phyloP scores from a whole-genome alignment of 2,797 vertebrate genomes.

The Acridotheres tristis region DNA sequence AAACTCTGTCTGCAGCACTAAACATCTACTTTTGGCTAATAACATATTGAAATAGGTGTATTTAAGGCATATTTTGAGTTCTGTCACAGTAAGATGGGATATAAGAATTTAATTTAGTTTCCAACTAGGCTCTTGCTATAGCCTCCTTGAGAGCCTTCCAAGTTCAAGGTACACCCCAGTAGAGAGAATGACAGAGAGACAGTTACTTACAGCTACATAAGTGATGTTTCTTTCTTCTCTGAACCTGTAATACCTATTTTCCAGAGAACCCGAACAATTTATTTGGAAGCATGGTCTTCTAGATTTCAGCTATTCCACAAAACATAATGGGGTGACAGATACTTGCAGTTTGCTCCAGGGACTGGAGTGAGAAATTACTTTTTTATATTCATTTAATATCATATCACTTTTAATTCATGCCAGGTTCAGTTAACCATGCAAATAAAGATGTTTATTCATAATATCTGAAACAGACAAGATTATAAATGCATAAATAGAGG shows the following conservation, averaged over 20 bases:
- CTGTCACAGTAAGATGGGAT: neutral
- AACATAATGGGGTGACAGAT: neutral
- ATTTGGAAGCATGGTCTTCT: neutral
- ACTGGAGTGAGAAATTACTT: neutral
- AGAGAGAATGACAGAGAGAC: neutral
- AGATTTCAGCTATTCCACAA: neutral
- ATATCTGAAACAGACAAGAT: neutral
- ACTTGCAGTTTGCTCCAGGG: neutral
- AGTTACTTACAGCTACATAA: neutral
- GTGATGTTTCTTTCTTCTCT: neutral
- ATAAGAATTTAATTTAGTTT: neutral
- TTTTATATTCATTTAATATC: neutral
- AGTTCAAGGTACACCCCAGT: neutral
- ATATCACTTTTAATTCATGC: neutral
- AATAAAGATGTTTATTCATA: conserved; percentile 1
- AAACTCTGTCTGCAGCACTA: neutral
- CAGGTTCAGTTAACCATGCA: neutral
- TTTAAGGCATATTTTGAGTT: neutral
- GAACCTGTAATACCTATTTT: neutral
- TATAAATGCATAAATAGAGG: neutral
- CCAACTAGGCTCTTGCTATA: neutral
- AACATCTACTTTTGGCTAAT: neutral
- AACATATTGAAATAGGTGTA: neutral
- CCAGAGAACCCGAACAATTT: neutral
- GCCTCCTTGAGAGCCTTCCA: neutral